phyloP scores from a whole-genome alignment of 2,113 vertebrate genomes.

The Crotalus horridus region DNA sequence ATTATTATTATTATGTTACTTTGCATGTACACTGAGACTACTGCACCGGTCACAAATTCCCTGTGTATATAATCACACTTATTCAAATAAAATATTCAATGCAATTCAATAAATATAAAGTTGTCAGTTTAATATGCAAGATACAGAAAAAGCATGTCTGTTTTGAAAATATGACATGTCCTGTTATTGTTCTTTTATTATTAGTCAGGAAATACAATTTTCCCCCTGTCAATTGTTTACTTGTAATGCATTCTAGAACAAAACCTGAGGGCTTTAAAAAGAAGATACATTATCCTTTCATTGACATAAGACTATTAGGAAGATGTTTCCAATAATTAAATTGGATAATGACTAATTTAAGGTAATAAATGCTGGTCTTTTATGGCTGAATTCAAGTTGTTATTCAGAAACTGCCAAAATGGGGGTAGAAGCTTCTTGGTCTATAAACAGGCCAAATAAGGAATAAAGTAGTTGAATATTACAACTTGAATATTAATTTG shows the following conservation, averaged over 20 bases:
- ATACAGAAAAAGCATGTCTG: not conserved
- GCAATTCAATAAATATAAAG: not conserved
- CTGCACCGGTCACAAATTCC: not conserved
- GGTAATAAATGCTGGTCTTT: not conserved
- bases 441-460: not conserved
- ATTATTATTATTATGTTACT: not conserved
- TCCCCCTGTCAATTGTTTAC: not conserved
- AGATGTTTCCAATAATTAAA: not conserved
- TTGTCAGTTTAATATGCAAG: not conserved
- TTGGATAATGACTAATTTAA: not conserved
- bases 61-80: not conserved
- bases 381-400: not conserved
- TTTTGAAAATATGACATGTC: not conserved
- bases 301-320: not conserved
- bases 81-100: not conserved
- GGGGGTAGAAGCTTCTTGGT: not conserved
- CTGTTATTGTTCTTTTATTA: not conserved
- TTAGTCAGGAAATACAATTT: not conserved
- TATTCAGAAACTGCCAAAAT: not conserved
- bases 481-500: not conserved
- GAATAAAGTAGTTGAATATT: not conserved
- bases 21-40: not conserved
- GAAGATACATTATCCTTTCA: not conserved
- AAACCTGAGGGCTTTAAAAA: not conserved
- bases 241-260: not conserved